A percentile compares a stretch with the other conserved stretches of the same genome.
Evolutionary conservation across 2,888 invertebrate genomes (phyloP).

Genomic region (Drosophila histrio): DNA sequence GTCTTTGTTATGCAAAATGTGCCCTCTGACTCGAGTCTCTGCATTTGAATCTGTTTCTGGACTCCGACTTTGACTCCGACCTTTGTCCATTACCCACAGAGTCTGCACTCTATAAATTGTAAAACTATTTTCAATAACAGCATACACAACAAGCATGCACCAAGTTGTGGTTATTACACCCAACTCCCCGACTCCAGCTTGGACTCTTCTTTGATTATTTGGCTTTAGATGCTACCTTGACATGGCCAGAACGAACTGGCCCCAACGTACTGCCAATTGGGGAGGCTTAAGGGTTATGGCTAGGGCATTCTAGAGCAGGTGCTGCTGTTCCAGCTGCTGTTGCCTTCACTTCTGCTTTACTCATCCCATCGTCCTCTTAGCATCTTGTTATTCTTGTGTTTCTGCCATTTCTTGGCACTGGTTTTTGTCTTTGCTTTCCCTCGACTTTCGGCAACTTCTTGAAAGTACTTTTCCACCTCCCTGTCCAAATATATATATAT

Average conservation of each 20-base stretch:
- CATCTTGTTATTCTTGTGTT: slow-evolving; percentile 21
- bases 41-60: slow-evolving; percentile 37
- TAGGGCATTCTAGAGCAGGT: slow-evolving; percentile 3
- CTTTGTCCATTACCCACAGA: slow-evolving; percentile 46
- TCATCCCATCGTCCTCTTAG: not conserved
- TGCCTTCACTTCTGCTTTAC: not conserved
- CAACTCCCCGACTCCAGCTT: not conserved
- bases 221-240: slow-evolving; percentile 29
- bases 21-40: not conserved
- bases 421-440: slow-evolving; percentile 51
- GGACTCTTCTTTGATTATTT: slow-evolving; percentile 36
- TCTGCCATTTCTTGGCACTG: slow-evolving; percentile 40
- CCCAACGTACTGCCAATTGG: slow-evolving; percentile 15
- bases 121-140: slow-evolving; percentile 79
- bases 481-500: not conserved
- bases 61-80: not conserved
- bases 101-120: slow-evolving; percentile 70
- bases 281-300: slow-evolving; percentile 6
- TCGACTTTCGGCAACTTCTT: slow-evolving; percentile 74
- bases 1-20: slow-evolving; percentile 73
- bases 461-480: slow-evolving; percentile 58
- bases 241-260: slow-evolving; percentile 32
- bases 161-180: slow-evolving; percentile 30
- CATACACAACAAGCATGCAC: slow-evolving; percentile 55
- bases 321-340: slow-evolving; percentile 29